phyloP scores from a whole-genome alignment of 2,113 vertebrate genomes.

The Pomatostomus ruficeps region DNA sequence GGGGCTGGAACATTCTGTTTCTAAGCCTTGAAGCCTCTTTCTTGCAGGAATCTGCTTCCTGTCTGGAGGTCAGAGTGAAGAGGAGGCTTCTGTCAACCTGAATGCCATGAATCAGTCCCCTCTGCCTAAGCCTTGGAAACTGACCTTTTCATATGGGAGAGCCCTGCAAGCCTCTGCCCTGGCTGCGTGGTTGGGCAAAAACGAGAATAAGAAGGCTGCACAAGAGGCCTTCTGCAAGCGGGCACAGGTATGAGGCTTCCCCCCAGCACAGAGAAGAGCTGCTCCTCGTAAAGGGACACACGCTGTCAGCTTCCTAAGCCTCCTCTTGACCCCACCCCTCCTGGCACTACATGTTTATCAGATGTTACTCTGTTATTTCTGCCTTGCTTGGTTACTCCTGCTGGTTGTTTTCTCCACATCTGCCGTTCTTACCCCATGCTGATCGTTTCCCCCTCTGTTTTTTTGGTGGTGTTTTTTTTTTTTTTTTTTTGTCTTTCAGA shows the following conservation, averaged over 20 bases:
- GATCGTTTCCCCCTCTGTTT: neutral
- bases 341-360: neutral
- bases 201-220: slow-evolving; percentile 83
- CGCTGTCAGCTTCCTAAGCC: neutral
- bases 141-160: slow-evolving; percentile 93
- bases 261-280: neutral
- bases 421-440: neutral
- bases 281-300: neutral
- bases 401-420: neutral
- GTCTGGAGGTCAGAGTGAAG: slow-evolving; percentile 96
- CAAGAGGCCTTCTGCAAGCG: slow-evolving; percentile 86
- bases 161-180: slow-evolving; percentile 94
- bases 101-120: slow-evolving; percentile 91
- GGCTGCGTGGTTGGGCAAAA: slow-evolving; percentile 86
- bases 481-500: slow-evolving; percentile 72
- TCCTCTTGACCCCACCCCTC: fast-evolving
- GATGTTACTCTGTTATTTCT: neutral
- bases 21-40: neutral
- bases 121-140: slow-evolving; percentile 88
- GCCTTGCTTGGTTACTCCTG: neutral
- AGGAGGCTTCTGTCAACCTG: slow-evolving; percentile 92
- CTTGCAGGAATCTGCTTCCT: slow-evolving; percentile 92
- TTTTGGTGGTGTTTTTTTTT: neutral
- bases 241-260: slow-evolving; percentile 76
- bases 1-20: neutral